Conservation (phyloP, 1,140 invertebrate genomes). For the Neocloeon triangulifer region DNA sequence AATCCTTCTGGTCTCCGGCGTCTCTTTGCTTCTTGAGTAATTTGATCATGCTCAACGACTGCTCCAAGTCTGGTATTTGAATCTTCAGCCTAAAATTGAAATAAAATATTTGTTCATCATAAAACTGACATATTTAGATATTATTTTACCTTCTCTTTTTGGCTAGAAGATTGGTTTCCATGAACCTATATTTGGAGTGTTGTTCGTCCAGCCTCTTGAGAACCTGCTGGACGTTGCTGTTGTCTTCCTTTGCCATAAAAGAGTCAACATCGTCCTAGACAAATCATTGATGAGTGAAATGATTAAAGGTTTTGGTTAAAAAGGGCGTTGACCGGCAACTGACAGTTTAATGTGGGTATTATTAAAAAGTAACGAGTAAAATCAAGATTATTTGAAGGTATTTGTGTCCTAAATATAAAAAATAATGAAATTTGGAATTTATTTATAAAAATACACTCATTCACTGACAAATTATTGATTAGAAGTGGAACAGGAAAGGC, state of each 20-base stretch:
- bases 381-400: no score
- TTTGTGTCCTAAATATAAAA: no score
- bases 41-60: slow-evolving; percentile 79
- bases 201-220: slow-evolving; percentile 70
- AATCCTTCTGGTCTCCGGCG: slow-evolving; percentile 22
- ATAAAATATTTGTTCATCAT: slow-evolving; percentile 3
- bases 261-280: slow-evolving; percentile 85
- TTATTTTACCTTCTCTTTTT: slow-evolving; percentile 49
- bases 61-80: slow-evolving; percentile 83
- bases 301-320: slow-evolving; percentile 1
- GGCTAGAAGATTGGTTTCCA: slow-evolving; percentile 73
- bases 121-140: no score
- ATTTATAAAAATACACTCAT: no score
- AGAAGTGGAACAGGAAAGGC: no score
- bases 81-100: slow-evolving; percentile 33
- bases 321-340: neutral
- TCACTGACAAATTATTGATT: no score
- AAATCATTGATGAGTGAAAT: slow-evolving; percentile 9
- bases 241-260: slow-evolving; percentile 71
- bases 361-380: no score
- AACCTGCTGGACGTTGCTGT: slow-evolving; percentile 56
- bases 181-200: slow-evolving; percentile 90
- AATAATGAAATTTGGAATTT: no score
- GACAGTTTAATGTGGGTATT: no score
- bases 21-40: slow-evolving; percentile 64